Evolutionary conservation across 2,113 vertebrate genomes (phyloP).

Genomic region (Ancistrus triradiatus): DNA sequence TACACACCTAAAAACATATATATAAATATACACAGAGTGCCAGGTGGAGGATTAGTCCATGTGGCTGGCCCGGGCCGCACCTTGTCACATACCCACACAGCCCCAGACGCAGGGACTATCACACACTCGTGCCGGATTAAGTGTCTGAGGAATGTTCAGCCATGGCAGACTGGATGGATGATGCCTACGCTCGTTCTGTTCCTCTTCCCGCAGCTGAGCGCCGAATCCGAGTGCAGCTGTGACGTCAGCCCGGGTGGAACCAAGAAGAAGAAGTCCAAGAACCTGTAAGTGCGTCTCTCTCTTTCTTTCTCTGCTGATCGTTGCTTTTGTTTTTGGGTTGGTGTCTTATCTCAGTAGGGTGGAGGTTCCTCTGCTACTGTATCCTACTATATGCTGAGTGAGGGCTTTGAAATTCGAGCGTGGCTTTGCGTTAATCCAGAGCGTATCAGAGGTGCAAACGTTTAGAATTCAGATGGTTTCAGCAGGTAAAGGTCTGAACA

Average conservation of each 20-base stretch:
- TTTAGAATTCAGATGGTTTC: too few species aligned
- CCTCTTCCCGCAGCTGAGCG: constrained; percentile 76
- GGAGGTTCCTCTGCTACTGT: too few species aligned
- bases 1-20: too few species aligned
- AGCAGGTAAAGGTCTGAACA: too few species aligned
- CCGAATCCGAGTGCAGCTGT: constrained; percentile 72
- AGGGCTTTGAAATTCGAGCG: too few species aligned
- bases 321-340: too few species aligned
- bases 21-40: too few species aligned
- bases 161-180: constrained; percentile 52
- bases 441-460: too few species aligned
- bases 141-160: constrained; percentile 13
- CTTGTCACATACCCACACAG: not conserved
- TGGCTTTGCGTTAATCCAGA: too few species aligned
- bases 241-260: constrained; percentile 69
- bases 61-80: not conserved
- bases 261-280: constrained; percentile 86
- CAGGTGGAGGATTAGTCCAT: constrained; percentile 49
- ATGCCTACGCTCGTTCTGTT: constrained; percentile 69
- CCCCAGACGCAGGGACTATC: not conserved
- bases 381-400: too few species aligned
- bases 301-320: too few species aligned
- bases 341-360: too few species aligned
- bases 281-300: constrained; percentile 75
- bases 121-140: constrained; percentile 16